A percentile compares a stretch with the other conserved stretches of the same genome.
phyloP scores from a whole-genome alignment of 1,140 invertebrate species.

The Grapholita molesta region DNA sequence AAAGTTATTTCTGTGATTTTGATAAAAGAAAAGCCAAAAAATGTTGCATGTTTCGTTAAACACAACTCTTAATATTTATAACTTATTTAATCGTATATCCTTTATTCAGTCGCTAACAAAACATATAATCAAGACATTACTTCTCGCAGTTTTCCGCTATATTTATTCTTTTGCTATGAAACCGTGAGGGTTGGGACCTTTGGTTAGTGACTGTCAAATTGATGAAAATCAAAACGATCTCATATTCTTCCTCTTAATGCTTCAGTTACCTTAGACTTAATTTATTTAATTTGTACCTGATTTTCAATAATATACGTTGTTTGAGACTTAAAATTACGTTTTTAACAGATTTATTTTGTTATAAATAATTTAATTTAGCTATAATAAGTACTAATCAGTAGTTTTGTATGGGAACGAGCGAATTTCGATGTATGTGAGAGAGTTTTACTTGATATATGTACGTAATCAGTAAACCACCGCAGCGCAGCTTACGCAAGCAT shows the following conservation, averaged over 20 bases:
- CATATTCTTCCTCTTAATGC: conserved; percentile 64
- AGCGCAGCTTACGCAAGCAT: conserved; percentile 62
- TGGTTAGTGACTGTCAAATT: conserved; percentile 28
- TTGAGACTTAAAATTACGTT: conserved; percentile 70
- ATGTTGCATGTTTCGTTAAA: conserved; percentile 40
- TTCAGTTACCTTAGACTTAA: conserved; percentile 74
- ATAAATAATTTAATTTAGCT: conserved; percentile 42
- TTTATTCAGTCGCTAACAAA: conserved; percentile 7
- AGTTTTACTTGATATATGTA: conserved; percentile 38
- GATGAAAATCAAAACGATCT: conserved; percentile 54
- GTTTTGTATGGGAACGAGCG: conserved; percentile 59
- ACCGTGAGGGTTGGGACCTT: background rate
- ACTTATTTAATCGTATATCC: background rate
- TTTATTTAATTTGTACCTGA: conserved; percentile 76
- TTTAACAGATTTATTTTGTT: conserved; percentile 68
- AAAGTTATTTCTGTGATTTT: conserved; percentile 71
- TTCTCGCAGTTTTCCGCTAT: conserved; percentile 26
- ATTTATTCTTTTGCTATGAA: background rate
- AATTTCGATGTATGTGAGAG: conserved; percentile 59
- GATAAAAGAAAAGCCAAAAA: conserved; percentile 68
- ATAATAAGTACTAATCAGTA: conserved; percentile 33
- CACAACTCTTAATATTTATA: conserved; percentile 37
- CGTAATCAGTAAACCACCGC: conserved; percentile 58
- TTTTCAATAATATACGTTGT: conserved; percentile 63
- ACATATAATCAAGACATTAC: background rate